Evolutionary conservation across 2,797 vertebrate species (phyloP), one percentile per base, ranked within the genome.

Genomic region (Melanotaenia pygmaea): DNA sequence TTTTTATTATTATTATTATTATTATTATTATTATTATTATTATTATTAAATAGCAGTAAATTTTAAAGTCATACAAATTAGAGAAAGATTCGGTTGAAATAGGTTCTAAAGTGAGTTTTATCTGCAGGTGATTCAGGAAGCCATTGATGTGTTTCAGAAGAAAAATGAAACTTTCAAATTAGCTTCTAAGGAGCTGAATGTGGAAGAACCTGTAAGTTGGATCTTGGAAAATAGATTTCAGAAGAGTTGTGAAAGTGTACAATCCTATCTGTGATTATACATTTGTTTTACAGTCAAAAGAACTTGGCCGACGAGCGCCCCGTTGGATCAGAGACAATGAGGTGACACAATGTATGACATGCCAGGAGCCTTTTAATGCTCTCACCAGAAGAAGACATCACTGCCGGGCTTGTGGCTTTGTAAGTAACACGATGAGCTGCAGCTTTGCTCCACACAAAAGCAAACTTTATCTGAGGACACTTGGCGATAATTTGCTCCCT

Each of bases 281-380:
- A 1, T 35, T n/a, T 78, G 28, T 64, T 57, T 61, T 3, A n/a
- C 74, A 91, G 93, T 84, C 60, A 1, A 89, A 93, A 40, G 95
- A 96, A 79, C 93, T 97, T 3, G 97, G 97, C n/a, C 91, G 86
- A 3, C 91, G 96, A 14, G 97, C 97, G 0, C 97, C 96, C 0
- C 96, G 95, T 71, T 97, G 96, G 97, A 94, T 97, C 80, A 88
- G 96, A 47, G 97, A 98, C 92, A 96, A 95, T 6, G 94, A 96
- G 89, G 97, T 96, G 88, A 96, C 93, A 47, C 85, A 95, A 93
- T 97, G 97, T 28, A 97, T 97, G 97, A 94, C 94, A 64, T 98
- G 97, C 82, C 92, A 80, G 84, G 96, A 96, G 64, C 93, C 94
- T 38, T 98, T 98, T 91, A 96, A 95, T 0, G 87, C 95, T 1